Evolutionary conservation across 2,113 vertebrate species (phyloP).

Genomic region (Aythya baeri): DNA sequence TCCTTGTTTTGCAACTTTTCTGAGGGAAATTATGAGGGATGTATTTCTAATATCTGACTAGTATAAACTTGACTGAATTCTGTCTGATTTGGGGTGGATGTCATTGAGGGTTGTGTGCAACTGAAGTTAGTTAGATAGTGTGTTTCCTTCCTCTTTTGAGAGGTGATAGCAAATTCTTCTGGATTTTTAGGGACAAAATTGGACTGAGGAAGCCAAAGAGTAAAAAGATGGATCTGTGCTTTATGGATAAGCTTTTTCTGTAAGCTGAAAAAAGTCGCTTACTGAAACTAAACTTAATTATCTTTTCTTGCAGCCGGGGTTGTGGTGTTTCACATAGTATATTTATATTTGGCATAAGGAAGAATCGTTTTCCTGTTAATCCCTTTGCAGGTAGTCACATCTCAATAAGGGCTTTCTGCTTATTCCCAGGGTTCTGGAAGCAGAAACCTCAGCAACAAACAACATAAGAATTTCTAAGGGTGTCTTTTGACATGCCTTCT

Average conservation of each 20-base stretch:
- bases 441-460: background rate
- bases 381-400: background rate
- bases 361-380: background rate
- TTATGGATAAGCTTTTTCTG: background rate
- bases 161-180: background rate
- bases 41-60: background rate
- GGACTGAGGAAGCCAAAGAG: background rate
- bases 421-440: background rate
- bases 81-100: rapidly evolving
- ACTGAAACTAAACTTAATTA: background rate
- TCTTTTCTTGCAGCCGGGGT: background rate
- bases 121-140: background rate
- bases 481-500: background rate
- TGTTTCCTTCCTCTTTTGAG: background rate
- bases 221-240: background rate
- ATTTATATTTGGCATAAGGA: background rate
- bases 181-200: background rate
- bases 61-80: background rate
- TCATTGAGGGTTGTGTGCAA: rapidly evolving
- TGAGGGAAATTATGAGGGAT: background rate
- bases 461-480: background rate
- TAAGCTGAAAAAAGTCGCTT: background rate
- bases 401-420: background rate
- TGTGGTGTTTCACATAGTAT: background rate
- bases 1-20: background rate